Evolutionary conservation across 2,797 vertebrate genomes (phyloP), one percentile per base, ranked within the genome.

Genomic region (Loriculus beryllinus): DNA sequence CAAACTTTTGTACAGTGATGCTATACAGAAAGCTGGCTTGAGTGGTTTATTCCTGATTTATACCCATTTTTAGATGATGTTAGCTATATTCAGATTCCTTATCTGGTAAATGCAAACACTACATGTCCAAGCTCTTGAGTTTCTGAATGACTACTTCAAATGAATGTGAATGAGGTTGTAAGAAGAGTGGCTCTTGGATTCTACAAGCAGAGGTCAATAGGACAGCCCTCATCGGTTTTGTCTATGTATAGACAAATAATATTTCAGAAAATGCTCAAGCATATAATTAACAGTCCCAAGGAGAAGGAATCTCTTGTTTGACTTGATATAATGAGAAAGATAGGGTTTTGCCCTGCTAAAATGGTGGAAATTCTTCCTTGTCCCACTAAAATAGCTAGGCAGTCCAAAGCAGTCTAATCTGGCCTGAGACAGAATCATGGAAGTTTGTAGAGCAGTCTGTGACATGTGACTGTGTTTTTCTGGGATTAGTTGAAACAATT

Each of bases 61-160:
- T 21, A 28, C 9, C 22, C 7, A 1, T 2, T 40, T 42, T 26
- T 5, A 3, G 21, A 11, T 39, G 42, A 2, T 7, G 6, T 11
- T 7, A 19, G 25, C 37, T 29, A 1, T 12, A 33, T 49, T 25
- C 45, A 35, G 37, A 28, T n/a, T 1, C 1, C 63, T 70, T 31
- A 16, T 33, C 43, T 48, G 67, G 42, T 63, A 87, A 69, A 25
- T 12, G 42, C 49, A 74, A 52, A 29, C 25, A 1, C 35, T 68
- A 3, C 5, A 0, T 0, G 2, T 25, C 22, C 39, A 43, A 33
- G 54, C 56, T n/a, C 47, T 45, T 1, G 7, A 39, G 39, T 37
- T 77, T 40, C 76, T 59, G 48, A 65, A 71, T 51, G 39, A 31
- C 10, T 40, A 3, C n/a, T 57, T 88, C 52, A n/a, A 25, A 7